Evolutionary conservation across 2,888 invertebrate species (phyloP).

Genomic region (Orgyia antiqua): DNA sequence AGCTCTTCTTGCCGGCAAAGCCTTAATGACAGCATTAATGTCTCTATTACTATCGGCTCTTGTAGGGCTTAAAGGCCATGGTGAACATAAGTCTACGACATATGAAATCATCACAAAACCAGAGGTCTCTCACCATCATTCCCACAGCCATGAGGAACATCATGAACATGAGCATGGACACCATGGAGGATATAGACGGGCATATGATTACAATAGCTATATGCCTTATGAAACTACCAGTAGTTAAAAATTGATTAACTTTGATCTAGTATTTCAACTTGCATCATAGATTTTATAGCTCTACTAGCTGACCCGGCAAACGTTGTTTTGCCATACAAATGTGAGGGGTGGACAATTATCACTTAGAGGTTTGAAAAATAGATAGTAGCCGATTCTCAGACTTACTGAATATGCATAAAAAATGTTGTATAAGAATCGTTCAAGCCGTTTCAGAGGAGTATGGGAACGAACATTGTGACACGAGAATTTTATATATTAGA

Average conservation of each 20-base stretch:
- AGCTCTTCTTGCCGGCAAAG: slow-evolving; percentile 89
- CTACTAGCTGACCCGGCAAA: too few species aligned
- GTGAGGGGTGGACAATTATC: too few species aligned
- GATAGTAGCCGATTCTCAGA: too few species aligned
- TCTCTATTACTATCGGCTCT: slow-evolving; percentile 87
- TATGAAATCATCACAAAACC: slow-evolving; percentile 92
- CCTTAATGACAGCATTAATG: slow-evolving; percentile 88
- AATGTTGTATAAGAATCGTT: too few species aligned
- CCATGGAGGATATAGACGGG: slow-evolving; percentile 75
- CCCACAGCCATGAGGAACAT: slow-evolving; percentile 83
- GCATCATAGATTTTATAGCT: too few species aligned
- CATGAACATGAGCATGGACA: slow-evolving; percentile 75
- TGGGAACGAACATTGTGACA: too few species aligned
- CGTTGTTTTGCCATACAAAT: too few species aligned
- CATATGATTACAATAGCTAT: slow-evolving; percentile 72
- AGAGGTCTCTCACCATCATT: slow-evolving; percentile 83
- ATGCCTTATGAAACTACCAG: slow-evolving; percentile 59
- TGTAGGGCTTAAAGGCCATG: slow-evolving; percentile 85
- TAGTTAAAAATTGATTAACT: slow-evolving; percentile 25
- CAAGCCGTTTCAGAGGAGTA: too few species aligned
- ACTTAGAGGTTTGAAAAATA: too few species aligned
- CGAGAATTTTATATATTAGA: too few species aligned
- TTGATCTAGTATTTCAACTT: too few species aligned
- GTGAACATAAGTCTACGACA: slow-evolving; percentile 85
- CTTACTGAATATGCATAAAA: too few species aligned